Evolutionary conservation across 1,140 invertebrate genomes (phyloP).

Genomic region (Eumaeus atala): DNA sequence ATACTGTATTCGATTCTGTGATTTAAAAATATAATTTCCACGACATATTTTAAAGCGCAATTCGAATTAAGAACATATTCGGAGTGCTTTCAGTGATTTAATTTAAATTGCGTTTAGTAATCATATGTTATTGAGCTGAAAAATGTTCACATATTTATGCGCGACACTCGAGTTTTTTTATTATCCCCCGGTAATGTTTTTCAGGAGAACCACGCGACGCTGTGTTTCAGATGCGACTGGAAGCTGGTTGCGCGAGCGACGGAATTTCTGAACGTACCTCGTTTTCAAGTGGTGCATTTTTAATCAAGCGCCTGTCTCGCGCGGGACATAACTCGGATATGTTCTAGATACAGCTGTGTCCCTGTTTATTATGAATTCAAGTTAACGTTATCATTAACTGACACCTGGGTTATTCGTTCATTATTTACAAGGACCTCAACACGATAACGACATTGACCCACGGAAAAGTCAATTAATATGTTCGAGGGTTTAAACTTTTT

Average conservation of each 20-base stretch:
- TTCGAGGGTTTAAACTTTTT: too few relatives aligned
- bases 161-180: background rate
- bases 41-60: background rate
- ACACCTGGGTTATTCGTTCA: conserved; percentile 59
- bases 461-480: background rate
- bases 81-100: background rate
- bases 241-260: conserved; percentile 57
- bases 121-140: background rate
- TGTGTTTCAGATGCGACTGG: conserved; percentile 33
- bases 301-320: conserved; percentile 66
- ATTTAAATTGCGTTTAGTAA: background rate
- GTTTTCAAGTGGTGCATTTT: conserved; percentile 70
- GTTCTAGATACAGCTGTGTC: conserved; percentile 61
- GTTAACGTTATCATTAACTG: conserved; percentile 70
- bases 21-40: background rate
- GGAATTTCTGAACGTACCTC: conserved; percentile 52
- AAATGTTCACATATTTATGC: background rate
- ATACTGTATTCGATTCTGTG: conserved; percentile 37
- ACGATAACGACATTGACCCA: conserved; percentile 11
- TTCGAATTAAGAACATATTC: background rate
- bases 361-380: conserved; percentile 66
- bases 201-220: conserved; percentile 21
- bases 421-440: conserved; percentile 39
- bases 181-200: background rate
- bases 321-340: conserved; percentile 69